phyloP scores from a whole-genome alignment of 2,797 vertebrate genomes.

The Rhinella marina region DNA sequence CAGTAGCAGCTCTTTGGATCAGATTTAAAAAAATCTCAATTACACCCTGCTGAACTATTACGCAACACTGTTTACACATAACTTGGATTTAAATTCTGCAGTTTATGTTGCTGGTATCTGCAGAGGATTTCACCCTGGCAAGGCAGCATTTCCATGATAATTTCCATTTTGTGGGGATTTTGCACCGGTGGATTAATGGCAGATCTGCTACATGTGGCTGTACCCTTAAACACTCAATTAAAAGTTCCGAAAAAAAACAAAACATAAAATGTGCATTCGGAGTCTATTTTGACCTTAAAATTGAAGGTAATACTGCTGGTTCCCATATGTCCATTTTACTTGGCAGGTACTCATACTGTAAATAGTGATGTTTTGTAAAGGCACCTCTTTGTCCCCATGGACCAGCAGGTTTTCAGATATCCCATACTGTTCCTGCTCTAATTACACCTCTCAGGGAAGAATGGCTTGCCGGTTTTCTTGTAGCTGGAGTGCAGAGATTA shows the following conservation, averaged over 20 bases:
- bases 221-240: not conserved
- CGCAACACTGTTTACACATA: too few relatives aligned
- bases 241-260: not conserved
- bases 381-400: constrained; percentile 37
- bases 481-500: constrained; percentile 35
- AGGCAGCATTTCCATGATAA: too few relatives aligned
- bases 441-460: constrained; percentile 49
- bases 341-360: not conserved
- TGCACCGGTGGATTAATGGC: too few relatives aligned
- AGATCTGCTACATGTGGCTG: too few relatives aligned
- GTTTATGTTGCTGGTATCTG: too few relatives aligned
- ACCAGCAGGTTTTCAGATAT: constrained; percentile 46
- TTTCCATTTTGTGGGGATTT: too few relatives aligned
- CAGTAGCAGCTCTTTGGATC: too few relatives aligned
- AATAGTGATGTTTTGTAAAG: constrained; percentile 14
- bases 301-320: not conserved
- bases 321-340: not conserved
- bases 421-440: constrained; percentile 35
- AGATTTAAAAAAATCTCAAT: too few relatives aligned
- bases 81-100: too few relatives aligned
- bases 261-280: not conserved
- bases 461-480: constrained; percentile 26
- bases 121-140: too few relatives aligned
- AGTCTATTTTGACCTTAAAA: not conserved
- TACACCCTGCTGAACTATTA: too few relatives aligned